Base-by-base conservation (phyloP, 1,140 invertebrate species). In the Tachypleus tridentatus region DNA sequence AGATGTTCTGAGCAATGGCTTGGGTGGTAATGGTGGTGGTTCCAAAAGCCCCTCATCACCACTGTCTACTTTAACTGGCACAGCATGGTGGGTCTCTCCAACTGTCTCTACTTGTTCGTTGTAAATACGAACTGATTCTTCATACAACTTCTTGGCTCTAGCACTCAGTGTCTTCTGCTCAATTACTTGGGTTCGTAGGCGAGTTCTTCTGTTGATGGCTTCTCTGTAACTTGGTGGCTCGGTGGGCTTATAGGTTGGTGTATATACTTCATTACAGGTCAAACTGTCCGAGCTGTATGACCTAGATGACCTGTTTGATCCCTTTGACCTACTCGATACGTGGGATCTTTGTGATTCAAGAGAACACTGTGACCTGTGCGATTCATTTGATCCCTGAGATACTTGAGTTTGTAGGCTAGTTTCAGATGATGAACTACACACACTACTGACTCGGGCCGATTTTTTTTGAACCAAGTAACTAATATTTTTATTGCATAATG, bases 41-140 rank as follows among this genome's bases (percentile, higher is more conserved):
- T 61, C 51, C 49, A 62, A 62, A 48, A 62, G 65, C 10, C 8
- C 29, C 4, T 63, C 61, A 63, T 66, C 66, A 4, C 29, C 47
- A 51, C 50, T 51, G 47, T 65, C 64, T 6, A 72, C 62, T 57
- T 50, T 61, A 5, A 69, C 66, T 10, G 71, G 70, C 4, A 68
- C 65, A n/a, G 71, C 71, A 10, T 67, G 57, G 60, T 71, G 69
- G 5, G 66, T 67, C 29, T 72, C 67, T 4, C 58, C 68, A 49
- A 7, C 11, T 52, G 8, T 49, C 10, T 60, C 61, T 6, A 56
- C 56, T 54, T 77, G 73, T 51, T 74, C 71, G 29, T 70, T 68
- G 62, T 77, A 77, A 62, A 75, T 72, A 61, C 75, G 70, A 59
- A 79, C 60, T 5, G 77, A 79, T 63, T 79, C 72, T 68, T 78